Evolutionary conservation across 2,888 invertebrate genomes (phyloP).

Genomic region (Lithophane ornitopus): DNA sequence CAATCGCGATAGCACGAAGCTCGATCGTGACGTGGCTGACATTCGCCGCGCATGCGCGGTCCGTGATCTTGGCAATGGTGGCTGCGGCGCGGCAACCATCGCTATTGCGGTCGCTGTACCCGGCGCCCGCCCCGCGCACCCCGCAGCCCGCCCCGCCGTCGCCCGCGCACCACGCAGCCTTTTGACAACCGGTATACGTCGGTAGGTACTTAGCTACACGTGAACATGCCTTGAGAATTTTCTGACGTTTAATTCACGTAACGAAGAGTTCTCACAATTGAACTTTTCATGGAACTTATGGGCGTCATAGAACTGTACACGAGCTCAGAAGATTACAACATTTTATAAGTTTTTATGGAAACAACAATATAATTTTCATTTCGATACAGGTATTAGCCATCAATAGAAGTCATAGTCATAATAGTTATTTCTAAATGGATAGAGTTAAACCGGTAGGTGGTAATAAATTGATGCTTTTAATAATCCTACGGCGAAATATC

Average conservation of each 20-base stretch:
- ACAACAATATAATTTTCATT: conserved; percentile 62
- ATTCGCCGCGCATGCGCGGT: conserved; percentile 88
- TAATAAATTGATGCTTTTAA: conserved; percentile 43
- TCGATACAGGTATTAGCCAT: conserved; percentile 60
- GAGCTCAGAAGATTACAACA: conserved; percentile 56
- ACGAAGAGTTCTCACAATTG: conserved; percentile 82
- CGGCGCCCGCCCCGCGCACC: conserved; percentile 71
- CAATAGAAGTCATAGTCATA: conserved; percentile 43
- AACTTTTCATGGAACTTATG: conserved; percentile 78
- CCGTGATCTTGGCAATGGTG: conserved; percentile 92
- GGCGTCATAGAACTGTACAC: conserved; percentile 43
- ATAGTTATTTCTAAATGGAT: conserved; percentile 40
- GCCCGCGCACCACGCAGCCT: conserved; percentile 76
- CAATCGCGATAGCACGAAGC: conserved; percentile 87
- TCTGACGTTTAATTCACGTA: conserved; percentile 88
- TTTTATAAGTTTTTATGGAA: conserved; percentile 46
- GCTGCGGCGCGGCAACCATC: conserved; percentile 82
- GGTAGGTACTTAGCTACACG: conserved; percentile 77
- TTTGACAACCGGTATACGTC: conserved; percentile 89
- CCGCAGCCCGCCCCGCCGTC: conserved; percentile 62
- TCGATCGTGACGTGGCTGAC: conserved; percentile 90
- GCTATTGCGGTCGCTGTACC: conserved; percentile 90
- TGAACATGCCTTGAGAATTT: conserved; percentile 86
- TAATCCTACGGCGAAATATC: conserved; percentile 50
- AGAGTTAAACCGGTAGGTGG: conserved; percentile 22